These are phyloP conservation scores for Esperia sulphurella DNA, from an alignment of 2,888 invertebrate species.

Conservation along the genomic window DNA sequence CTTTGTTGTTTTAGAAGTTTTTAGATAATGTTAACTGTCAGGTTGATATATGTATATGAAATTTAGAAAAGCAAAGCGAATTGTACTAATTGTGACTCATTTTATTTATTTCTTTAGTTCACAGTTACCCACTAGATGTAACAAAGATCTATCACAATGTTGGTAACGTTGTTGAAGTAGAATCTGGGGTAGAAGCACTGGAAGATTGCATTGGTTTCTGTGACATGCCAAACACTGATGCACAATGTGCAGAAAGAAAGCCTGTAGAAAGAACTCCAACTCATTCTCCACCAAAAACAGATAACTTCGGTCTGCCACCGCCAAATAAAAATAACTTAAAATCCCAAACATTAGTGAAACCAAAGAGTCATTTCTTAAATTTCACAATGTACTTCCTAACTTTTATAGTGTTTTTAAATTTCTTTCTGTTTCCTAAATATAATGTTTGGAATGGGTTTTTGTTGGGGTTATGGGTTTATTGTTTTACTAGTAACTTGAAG, in stretches of 20 bases:
- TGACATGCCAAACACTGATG: conserved; percentile 36
- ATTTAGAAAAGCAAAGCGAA: not conserved
- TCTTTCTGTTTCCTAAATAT: conserved; percentile 55
- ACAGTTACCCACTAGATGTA: conserved; percentile 47
- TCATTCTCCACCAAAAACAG: conserved; percentile 23
- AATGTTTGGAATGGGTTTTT: conserved; percentile 68
- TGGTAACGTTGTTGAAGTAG: conserved; percentile 57
- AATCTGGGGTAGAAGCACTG: conserved; percentile 73
- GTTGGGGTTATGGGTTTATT: conserved; percentile 64
- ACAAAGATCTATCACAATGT: conserved; percentile 40
- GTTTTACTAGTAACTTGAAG: conserved; percentile 49
- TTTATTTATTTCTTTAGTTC: conserved; percentile 27
- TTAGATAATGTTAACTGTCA: too few relatives aligned
- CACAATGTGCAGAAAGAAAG: conserved; percentile 17
- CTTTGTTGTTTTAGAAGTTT: too few relatives aligned
- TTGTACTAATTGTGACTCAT: not conserved
- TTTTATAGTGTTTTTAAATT: conserved; percentile 51
- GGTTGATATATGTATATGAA: conserved; percentile 6
- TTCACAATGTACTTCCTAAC: conserved; percentile 62
- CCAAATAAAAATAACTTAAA: conserved; percentile 46
- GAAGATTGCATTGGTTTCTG: conserved; percentile 63
- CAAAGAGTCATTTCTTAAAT: conserved; percentile 47
- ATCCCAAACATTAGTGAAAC: not conserved
- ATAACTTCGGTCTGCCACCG: conserved; percentile 48
- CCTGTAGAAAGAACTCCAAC: conserved; percentile 25